phyloP scores from a whole-genome alignment of 2,797 vertebrate species.

The Sphaeramia orbicularis region DNA sequence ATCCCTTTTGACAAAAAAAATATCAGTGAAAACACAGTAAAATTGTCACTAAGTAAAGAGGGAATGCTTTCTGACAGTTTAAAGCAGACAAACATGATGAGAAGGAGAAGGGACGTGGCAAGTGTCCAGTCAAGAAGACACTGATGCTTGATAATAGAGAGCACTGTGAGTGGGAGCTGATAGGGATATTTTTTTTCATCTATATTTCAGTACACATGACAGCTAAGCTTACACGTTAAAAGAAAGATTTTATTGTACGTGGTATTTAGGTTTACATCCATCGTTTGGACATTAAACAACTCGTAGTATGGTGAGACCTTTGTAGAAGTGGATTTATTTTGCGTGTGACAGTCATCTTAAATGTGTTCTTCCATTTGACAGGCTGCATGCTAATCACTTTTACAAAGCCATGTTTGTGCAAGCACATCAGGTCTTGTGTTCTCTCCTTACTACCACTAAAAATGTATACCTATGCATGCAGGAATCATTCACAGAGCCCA shows the following conservation, averaged over 20 bases:
- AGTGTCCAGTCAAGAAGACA: constrained; percentile 37
- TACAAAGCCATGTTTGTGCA: constrained; percentile 63
- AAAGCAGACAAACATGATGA: constrained; percentile 25
- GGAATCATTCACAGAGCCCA: constrained; percentile 36
- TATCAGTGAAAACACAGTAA: too few species aligned
- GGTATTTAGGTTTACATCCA: constrained; percentile 35
- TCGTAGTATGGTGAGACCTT: constrained; percentile 10
- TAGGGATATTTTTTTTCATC: constrained; percentile 13
- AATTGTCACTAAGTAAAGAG: too few species aligned
- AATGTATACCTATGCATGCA: constrained; percentile 32
- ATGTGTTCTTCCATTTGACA: constrained; percentile 58
- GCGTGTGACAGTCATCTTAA: constrained; percentile 65
- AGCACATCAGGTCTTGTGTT: constrained; percentile 62
- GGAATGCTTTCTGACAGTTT: constrained; percentile 9
- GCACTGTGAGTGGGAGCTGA: constrained; percentile 13
- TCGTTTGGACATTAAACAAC: constrained; percentile 10
- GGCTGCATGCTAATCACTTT: constrained; percentile 72
- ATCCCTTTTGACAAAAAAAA: neutral
- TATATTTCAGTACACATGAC: constrained; percentile 12
- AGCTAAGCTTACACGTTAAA: constrained; percentile 6
- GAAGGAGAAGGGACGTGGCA: constrained; percentile 21
- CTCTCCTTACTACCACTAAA: constrained; percentile 16
- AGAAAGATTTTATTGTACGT: constrained; percentile 15
- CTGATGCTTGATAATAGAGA: constrained; percentile 41
- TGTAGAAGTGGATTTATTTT: constrained; percentile 27